Evolutionary conservation across 2,113 vertebrate species (phyloP), one percentile per base, ranked within the genome.

Genomic region (Silurus meridionalis): DNA sequence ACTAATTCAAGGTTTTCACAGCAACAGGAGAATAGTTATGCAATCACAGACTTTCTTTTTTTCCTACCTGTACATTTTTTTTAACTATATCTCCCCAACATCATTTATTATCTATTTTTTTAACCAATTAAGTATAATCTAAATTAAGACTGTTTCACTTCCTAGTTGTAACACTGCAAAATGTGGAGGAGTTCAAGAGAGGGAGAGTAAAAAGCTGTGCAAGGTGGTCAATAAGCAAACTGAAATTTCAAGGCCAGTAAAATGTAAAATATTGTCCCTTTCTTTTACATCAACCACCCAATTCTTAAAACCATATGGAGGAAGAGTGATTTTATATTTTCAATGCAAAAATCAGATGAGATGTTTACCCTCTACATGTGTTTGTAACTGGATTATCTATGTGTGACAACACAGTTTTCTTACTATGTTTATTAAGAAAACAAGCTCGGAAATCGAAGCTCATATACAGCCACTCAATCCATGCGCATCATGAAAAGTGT

Each of bases 381-480:
- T 78, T 55, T 78, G 52, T 23, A 55, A 57, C 15, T 23, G 52
- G 13, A 78, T 78, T 25, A 55, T 53, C 48, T 75, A n/a, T 21
- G n/a, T 78, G 52, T 6, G 4, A 23, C n/a, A 0, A 55, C 17
- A 37, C n/a, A 81, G 63, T 81, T 82, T 53, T 48, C 80, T 17
- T 5, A 2, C 48, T 82, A 50, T 50, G 10, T 17, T 80, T 58
- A 80, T 28, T 80, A 61, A 50, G 79, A 46, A 81, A 63, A 37
- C 13, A n/a, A 80, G 19, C 37, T 80, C 10, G 3, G 50, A 80
- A 63, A 80, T 48, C 79, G 63, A 80, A 82, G 80, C 8, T 50
- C 37, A 48, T 21, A 7, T 71, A 71, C 64, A 67, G 63, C 17
- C n/a, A 66, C 66, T 57, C 15, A 57, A 53, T 83, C 53, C 25